A percentile compares a stretch with the other conserved stretches of the same genome.
phyloP scores from a whole-genome alignment of 2,113 vertebrate species.

The Pelecanoides urinatrix region DNA sequence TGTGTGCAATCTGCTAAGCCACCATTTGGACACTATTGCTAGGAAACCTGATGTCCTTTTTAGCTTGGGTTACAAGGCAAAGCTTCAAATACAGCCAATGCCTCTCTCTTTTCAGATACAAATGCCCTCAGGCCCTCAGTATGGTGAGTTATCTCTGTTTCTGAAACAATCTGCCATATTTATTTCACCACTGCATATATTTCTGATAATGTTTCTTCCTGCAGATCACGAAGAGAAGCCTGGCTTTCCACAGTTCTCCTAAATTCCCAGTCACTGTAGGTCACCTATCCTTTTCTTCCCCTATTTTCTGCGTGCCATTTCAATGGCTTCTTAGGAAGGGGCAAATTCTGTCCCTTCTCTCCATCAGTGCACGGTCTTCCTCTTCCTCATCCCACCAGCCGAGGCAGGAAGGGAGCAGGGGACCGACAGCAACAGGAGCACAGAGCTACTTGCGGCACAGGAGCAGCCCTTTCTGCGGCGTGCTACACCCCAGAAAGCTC shows the following conservation, averaged over 20 bases:
- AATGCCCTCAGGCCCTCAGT: not conserved
- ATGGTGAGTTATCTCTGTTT: not conserved
- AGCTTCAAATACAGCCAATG: not conserved
- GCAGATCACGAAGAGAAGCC: not conserved
- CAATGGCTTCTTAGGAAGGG: not conserved
- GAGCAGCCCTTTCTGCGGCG: not conserved
- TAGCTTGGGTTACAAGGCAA: not conserved
- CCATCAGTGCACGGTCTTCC: fast-evolving
- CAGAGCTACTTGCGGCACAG: not conserved
- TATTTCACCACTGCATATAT: not conserved
- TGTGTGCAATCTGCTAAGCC: not conserved
- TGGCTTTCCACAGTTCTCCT: not conserved
- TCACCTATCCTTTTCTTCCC: not conserved
- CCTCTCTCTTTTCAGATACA: not conserved
- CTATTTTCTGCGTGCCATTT: not conserved
- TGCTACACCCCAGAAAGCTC: not conserved
- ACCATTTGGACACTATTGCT: not conserved
- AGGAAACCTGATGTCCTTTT: not conserved
- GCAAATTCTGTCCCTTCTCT: not conserved
- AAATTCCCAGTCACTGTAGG: not conserved
- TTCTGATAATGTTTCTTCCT: not conserved
- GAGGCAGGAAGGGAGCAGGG: not conserved
- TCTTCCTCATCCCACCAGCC: not conserved
- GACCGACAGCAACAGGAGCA: not conserved
- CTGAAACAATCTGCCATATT: not conserved